phyloP scores from a whole-genome alignment of 1,140 invertebrate species.

The Tetramorium alpestre region DNA sequence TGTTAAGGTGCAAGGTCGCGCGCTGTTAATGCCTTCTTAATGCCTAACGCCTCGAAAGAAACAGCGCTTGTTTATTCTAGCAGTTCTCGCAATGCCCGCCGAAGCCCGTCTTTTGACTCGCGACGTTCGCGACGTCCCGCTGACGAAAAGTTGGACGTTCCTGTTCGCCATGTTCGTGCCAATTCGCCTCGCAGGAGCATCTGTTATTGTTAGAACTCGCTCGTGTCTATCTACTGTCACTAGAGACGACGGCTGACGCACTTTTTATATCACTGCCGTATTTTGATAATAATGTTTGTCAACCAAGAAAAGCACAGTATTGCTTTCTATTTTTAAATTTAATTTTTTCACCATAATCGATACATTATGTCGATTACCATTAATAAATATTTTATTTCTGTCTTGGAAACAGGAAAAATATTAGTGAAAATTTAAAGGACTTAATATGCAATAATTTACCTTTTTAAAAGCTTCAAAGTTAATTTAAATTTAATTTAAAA shows the following conservation, averaged over 20 bases:
- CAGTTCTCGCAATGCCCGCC: slow-evolving; percentile 15
- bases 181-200: not conserved
- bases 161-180: not conserved
- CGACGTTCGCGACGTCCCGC: not conserved
- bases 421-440: not conserved
- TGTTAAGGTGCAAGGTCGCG: slow-evolving; percentile 60
- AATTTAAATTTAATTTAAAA: not conserved
- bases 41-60: slow-evolving; percentile 14
- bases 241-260: not conserved
- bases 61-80: slow-evolving; percentile 45
- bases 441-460: not conserved
- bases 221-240: slow-evolving; percentile 5
- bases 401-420: not conserved
- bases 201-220: slow-evolving; percentile 14
- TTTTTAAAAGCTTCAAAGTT: not conserved
- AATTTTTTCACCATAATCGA: not conserved
- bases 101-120: not conserved
- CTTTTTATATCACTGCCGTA: slow-evolving; percentile 8
- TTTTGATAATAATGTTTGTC: slow-evolving; percentile 16
- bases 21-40: slow-evolving; percentile 53
- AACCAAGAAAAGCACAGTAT: not conserved
- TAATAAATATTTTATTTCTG: not conserved
- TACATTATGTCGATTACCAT: no score
- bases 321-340: not conserved
- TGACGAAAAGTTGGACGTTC: slow-evolving; percentile 22